Evolutionary conservation across 2,113 vertebrate species (phyloP).

Genomic region (Pampusana beccarii): DNA sequence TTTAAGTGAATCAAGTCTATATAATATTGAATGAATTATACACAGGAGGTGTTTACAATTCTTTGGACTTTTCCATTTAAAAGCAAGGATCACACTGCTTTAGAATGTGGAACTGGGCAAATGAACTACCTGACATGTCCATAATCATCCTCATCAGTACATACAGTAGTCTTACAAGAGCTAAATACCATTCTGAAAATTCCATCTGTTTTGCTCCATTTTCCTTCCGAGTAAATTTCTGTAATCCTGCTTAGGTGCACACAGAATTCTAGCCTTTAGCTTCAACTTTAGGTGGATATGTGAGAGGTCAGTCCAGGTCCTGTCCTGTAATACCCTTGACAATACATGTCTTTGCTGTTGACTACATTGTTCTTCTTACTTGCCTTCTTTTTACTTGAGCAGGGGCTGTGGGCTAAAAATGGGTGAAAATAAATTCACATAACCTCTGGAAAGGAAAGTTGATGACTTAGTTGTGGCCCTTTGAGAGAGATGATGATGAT

Average conservation of each 20-base stretch:
- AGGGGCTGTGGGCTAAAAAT: not conserved
- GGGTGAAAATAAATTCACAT: not conserved
- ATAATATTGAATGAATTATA: not conserved
- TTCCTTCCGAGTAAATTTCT: not conserved
- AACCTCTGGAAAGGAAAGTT: not conserved
- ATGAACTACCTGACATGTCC: not conserved
- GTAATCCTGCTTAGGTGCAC: not conserved
- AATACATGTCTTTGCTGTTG: not conserved
- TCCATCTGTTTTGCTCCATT: not conserved
- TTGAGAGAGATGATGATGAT: not conserved
- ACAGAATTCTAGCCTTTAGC: not conserved
- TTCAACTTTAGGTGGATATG: not conserved
- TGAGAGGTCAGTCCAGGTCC: not conserved
- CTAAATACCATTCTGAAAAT: not conserved
- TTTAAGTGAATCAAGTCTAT: not conserved
- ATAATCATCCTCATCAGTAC: not conserved
- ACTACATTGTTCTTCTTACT: not conserved
- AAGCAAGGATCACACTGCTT: not conserved
- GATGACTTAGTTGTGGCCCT: not conserved
- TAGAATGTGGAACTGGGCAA: not conserved
- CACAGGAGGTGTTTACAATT: not conserved
- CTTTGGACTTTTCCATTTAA: not conserved
- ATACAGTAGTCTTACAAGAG: not conserved
- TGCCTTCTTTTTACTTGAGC: rapidly evolving
- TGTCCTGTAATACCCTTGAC: not conserved